Base-by-base conservation (phyloP, 2,113 vertebrate genomes). In the Marcusenius ussheri region DNA sequence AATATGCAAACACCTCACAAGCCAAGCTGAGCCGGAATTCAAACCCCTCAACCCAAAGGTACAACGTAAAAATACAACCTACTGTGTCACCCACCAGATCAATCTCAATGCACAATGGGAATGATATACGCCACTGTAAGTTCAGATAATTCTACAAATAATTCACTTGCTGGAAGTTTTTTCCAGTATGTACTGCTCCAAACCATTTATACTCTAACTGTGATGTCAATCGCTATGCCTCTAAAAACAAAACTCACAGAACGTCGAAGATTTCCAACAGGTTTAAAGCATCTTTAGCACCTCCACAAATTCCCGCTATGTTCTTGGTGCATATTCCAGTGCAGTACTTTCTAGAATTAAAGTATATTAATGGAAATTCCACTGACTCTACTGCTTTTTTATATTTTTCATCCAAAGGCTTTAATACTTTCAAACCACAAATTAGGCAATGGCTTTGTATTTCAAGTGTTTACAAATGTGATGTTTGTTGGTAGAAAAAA, bases 271-370 rank as follows among this genome's bases (percentile, higher is more conserved):
- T 39, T 77, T 77, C 70, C 3, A 66, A 27, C n/a, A 11, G 0
- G n/a, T 66, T 66, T 27, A 66, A 9, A 11, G 8, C 3, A 11
- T 66, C 62, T 13, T 77, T 11, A 77, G 11, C 27, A 77, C 5
- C 70, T 77, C 27, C 5, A 42, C 70, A 42, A 42, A 77, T 19
- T 77, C 70, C 35, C 17, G 31, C 1, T 19, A 39, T 42, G 70
- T 19, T 39, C 70, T 42, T 19, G 70, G 9, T 19, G 5, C 15
- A 39, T 77, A 17, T 77, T 39, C 70, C 31, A 17, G 70, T 77
- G 31, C 70, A 17, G 35, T 6, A 77, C 70, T 77, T 77, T 35
- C 10, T 77, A 39, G 70, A 94, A 95, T 93, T 90, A 92, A 93
- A 95, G 92, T 91, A 91, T 89, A 91, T 90, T 91, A 88, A 49